A percentile compares a stretch with the other conserved stretches of the same genome.
Conservation (phyloP, 2,797 vertebrate genomes). For the Callimico goeldii region DNA sequence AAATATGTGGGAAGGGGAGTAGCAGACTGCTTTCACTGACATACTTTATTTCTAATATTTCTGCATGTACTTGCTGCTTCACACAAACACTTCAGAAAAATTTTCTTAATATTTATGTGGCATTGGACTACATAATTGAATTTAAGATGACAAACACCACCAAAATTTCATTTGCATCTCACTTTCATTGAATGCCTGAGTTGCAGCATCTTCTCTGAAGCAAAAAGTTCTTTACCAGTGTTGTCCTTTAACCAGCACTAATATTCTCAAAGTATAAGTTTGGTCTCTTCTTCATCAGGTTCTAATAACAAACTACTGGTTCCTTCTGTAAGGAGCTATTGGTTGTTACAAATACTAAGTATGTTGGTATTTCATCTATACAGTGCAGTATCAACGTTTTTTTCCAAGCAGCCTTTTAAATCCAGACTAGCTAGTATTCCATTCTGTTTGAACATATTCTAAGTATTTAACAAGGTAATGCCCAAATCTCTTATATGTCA, state of each 20-base stretch:
- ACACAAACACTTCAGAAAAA: background rate
- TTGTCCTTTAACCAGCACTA: background rate
- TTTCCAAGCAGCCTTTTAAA: constrained; percentile 35
- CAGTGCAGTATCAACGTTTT: background rate
- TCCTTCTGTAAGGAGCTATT: background rate
- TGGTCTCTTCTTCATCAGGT: background rate
- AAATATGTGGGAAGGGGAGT: background rate
- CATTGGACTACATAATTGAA: background rate
- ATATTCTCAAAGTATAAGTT: background rate
- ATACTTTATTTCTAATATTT: constrained; percentile 13
- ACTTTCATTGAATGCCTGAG: background rate
- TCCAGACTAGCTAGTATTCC: background rate
- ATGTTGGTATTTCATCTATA: background rate
- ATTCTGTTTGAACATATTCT: constrained; percentile 16
- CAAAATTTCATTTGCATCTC: constrained; percentile 19
- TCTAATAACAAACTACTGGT: background rate
- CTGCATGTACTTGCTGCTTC: background rate
- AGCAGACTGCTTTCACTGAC: background rate
- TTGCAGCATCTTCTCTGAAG: background rate
- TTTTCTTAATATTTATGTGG: background rate
- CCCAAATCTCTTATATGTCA: background rate
- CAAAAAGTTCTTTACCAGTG: background rate
- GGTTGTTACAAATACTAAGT: constrained; percentile 2
- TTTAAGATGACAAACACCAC: constrained; percentile 9
- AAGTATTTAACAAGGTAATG: constrained; percentile 25